These are phyloP conservation scores for Leptopilina drosophilae DNA, from an alignment of 2,888 invertebrate species.

Conservation along the genomic window DNA sequence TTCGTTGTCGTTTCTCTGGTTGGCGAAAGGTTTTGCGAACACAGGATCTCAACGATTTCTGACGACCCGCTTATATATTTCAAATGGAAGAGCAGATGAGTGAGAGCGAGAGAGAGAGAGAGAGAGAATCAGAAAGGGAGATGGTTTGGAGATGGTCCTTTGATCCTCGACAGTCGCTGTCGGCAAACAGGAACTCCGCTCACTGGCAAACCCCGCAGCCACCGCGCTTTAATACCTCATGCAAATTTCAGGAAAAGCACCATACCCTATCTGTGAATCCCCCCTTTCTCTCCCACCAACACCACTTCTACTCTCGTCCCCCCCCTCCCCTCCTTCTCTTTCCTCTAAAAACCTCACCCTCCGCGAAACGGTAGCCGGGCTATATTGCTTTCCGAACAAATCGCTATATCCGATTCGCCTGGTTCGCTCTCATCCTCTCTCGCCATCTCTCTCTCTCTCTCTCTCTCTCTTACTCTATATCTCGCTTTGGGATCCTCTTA, in stretches of 20 bases:
- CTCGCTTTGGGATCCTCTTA: slow-evolving; percentile 8
- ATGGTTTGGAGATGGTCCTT: slow-evolving; percentile 68
- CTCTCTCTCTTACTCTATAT: slow-evolving; percentile 14
- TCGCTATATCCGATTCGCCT: slow-evolving; percentile 73
- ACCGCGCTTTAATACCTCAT: slow-evolving; percentile 77
- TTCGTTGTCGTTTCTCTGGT: slow-evolving; percentile 44
- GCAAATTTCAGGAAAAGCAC: slow-evolving; percentile 75
- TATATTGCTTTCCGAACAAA: slow-evolving; percentile 77
- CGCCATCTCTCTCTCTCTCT: slow-evolving; percentile 46
- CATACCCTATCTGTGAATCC: slow-evolving; percentile 52
- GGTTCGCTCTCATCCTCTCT: slow-evolving; percentile 32
- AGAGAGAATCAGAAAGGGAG: slow-evolving; percentile 42
- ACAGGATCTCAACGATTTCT: slow-evolving; percentile 40
- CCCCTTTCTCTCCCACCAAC: slow-evolving; percentile 52
- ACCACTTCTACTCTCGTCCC: slow-evolving; percentile 45
- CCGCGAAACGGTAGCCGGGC: slow-evolving; percentile 63
- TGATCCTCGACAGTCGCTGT: slow-evolving; percentile 75
- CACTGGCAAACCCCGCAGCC: slow-evolving; percentile 69
- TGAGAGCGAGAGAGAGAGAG: slow-evolving; percentile 15
- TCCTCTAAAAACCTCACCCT: slow-evolving; percentile 53
- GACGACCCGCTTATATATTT: slow-evolving; percentile 40
- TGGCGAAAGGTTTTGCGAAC: slow-evolving; percentile 37
- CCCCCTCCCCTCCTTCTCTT: slow-evolving; percentile 30
- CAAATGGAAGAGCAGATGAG: slow-evolving; percentile 5
- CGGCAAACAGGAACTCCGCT: slow-evolving; percentile 75